Conservation (phyloP, 2,113 vertebrate genomes). For the Rafetus swinhoei region DNA sequence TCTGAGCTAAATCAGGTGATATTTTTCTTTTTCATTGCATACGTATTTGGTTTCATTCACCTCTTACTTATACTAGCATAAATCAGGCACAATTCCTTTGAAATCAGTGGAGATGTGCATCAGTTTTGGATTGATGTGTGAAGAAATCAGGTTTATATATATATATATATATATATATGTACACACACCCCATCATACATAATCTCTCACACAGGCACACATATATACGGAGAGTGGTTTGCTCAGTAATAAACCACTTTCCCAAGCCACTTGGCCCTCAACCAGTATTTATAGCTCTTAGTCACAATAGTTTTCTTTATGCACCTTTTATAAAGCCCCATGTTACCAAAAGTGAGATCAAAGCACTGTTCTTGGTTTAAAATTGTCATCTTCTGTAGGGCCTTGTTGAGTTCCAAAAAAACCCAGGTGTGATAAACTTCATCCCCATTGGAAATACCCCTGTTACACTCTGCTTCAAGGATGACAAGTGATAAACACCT, state of each 20-base stretch:
- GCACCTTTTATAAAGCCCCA: neutral
- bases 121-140: no score
- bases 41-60: neutral
- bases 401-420: constrained; percentile 9
- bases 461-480: constrained; percentile 1
- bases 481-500: neutral
- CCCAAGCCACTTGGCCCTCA: neutral
- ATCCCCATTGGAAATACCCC: neutral
- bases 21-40: neutral
- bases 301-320: neutral
- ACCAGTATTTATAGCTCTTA: neutral
- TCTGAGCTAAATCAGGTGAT: neutral
- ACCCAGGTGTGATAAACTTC: neutral
- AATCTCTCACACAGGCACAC: neutral
- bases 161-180: neutral
- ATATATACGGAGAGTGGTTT: neutral
- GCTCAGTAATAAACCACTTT: neutral
- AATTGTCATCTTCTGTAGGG: neutral
- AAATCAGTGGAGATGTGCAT: neutral
- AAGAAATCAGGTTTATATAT: neutral
- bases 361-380: neutral
- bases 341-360: neutral
- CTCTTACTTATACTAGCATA: neutral
- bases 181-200: no score
- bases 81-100: neutral